These are phyloP conservation scores for Australoheros facetus DNA, from an alignment of 2,797 vertebrate genomes.

Conservation along the genomic window DNA sequence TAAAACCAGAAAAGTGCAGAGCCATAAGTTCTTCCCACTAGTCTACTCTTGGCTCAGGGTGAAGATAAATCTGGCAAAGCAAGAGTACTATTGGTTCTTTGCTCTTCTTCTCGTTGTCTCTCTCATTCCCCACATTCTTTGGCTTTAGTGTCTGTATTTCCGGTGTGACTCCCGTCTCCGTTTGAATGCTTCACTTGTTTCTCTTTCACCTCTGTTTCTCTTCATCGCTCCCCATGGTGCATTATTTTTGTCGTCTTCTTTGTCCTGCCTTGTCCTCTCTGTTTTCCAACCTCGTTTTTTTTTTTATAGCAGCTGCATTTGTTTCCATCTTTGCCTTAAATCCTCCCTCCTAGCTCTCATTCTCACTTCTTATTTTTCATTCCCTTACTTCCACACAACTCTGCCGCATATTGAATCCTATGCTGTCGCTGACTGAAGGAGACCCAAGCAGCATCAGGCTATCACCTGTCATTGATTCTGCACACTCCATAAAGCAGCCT, in stretches of 20 bases:
- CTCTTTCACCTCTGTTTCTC: constrained; percentile 54
- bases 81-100: constrained; percentile 46
- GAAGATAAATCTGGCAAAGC: constrained; percentile 56
- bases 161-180: constrained; percentile 47
- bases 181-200: constrained; percentile 60
- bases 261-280: constrained; percentile 38
- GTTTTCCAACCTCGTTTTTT: constrained; percentile 3
- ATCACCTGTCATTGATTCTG: constrained; percentile 66
- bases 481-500: constrained; percentile 65
- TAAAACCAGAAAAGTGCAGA: constrained; percentile 26
- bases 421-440: constrained; percentile 46
- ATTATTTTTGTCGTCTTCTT: constrained; percentile 54
- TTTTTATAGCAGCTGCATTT: background rate
- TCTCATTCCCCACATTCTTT: constrained; percentile 69
- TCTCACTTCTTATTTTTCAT: constrained; percentile 26
- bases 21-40: constrained; percentile 43
- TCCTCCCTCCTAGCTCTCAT: constrained; percentile 5
- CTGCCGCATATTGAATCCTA: constrained; percentile 12
- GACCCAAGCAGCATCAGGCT: constrained; percentile 39
- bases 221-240: constrained; percentile 35
- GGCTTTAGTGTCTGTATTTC: constrained; percentile 64
- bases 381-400: constrained; percentile 15
- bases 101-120: constrained; percentile 51
- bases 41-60: constrained; percentile 48
- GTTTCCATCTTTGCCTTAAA: constrained; percentile 44